phyloP scores from a whole-genome alignment of 2,113 vertebrate species.

The Ophiodon elongatus region DNA sequence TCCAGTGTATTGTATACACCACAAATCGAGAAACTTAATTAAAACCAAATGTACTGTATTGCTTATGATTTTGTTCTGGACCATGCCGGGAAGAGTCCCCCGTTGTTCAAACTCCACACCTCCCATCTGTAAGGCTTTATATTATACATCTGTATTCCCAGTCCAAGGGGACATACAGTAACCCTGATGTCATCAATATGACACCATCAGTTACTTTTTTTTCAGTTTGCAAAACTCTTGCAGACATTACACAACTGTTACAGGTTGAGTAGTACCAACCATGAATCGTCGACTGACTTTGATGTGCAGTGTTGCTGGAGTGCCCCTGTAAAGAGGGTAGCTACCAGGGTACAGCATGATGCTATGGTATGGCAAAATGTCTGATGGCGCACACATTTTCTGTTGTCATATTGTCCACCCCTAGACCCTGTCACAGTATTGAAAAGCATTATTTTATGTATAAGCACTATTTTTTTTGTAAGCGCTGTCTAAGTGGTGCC shows the following conservation, averaged over 20 bases:
- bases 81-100: fast-evolving
- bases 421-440: not conserved
- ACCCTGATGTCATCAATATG: not conserved
- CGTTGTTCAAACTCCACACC: not conserved
- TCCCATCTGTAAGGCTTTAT: not conserved
- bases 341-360: not conserved
- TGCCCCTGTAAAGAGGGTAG: not conserved
- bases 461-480: not conserved
- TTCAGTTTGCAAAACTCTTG: not conserved
- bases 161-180: not conserved
- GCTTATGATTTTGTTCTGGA: not conserved
- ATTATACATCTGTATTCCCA: not conserved
- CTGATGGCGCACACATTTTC: not conserved
- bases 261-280: not conserved
- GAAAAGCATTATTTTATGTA: not conserved
- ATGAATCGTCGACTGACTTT: not conserved
- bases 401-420: not conserved
- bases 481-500: not conserved
- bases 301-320: not conserved
- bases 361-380: not conserved
- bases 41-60: not conserved
- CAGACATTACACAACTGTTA: not conserved
- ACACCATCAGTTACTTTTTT: not conserved
- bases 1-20: not conserved
- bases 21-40: not conserved